These are phyloP conservation scores for Syngnathus typhle DNA, from an alignment of 2,113 vertebrate species.

Conservation along the genomic window DNA sequence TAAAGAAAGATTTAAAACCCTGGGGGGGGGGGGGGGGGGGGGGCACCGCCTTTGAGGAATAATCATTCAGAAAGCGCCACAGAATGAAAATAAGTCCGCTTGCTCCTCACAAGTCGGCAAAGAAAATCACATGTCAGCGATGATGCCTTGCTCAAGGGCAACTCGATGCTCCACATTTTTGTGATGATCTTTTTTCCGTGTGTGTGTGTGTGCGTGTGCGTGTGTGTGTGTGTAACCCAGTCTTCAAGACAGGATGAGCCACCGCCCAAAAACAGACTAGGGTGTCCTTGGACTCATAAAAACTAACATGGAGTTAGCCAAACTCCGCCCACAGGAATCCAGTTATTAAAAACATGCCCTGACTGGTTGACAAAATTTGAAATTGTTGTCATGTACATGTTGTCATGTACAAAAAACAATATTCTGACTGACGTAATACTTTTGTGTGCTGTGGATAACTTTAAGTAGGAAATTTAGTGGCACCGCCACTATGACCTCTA, in stretches of 20 bases:
- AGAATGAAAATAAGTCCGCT: neutral
- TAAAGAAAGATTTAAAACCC: neutral
- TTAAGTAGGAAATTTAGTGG: neutral
- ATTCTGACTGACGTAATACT: neutral
- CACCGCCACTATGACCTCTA: conserved; percentile 47
- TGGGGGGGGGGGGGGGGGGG: neutral
- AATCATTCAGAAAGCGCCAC: neutral
- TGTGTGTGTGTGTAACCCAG: neutral
- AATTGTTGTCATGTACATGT: neutral
- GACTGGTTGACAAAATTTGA: neutral
- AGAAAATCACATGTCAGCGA: neutral
- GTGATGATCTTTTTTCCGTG: neutral
- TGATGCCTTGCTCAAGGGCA: neutral
- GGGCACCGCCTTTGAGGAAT: neutral
- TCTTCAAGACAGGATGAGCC: neutral
- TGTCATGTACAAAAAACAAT: neutral
- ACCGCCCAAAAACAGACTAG: neutral
- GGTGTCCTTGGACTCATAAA: neutral
- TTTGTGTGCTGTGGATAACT: neutral
- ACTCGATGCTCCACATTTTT: neutral
- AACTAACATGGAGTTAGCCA: neutral
- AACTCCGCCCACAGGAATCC: neutral
- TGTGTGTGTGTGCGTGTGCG: neutral
- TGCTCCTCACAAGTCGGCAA: neutral
- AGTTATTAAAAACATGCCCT: neutral